Evolutionary conservation across 2,888 invertebrate genomes (phyloP), one percentile per base, ranked within the genome.

Genomic region (Amphiduros pacificus): DNA sequence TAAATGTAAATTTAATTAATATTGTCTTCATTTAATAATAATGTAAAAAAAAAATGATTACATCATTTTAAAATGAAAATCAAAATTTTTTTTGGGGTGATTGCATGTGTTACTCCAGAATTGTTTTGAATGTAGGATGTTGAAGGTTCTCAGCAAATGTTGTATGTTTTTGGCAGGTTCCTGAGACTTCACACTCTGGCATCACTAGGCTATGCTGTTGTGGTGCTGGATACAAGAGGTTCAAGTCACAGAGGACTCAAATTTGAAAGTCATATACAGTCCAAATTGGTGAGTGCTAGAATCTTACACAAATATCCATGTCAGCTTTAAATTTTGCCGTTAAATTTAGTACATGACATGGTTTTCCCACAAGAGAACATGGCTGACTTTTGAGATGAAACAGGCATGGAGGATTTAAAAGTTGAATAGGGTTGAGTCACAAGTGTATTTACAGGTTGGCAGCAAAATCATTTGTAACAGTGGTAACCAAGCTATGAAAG

Each of bases 201-300:
- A 0, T 91, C 94, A 22, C 89, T 95, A 69, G 99, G 98, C 0
- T 99, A 95, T 84, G 94, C 93, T 80, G 97, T 99, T 0, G 89
- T 99, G 29, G 89, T 93, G 24, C 91, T 98, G 27, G 99, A 99
- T 85, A 94, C 95, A 0, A 86, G 98, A 54, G 99, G 99, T 0
- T 97, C 97, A 0, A 89, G 92, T 71, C 93, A 97, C 83, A 86
- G 99, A 51, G 99, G 98, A 17, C 85, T 93, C 6, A 86, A 89
- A 26, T 99, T 98, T 85, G 98, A 98, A 84, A 90, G 91, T 60
- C 91, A 94, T 77, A 89, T 99, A 66, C 88, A 90, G 74, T 88
- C 91, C 59, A 88, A 91, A 80, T 91, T 99, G 91, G 87, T 87
- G 74, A 73, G 78, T 64, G 28, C 5, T 29, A 56, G 17, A 36